These are phyloP conservation scores for Heteromurus nitidus DNA, from an alignment of 2,888 invertebrate genomes.

Conservation along the genomic window DNA sequence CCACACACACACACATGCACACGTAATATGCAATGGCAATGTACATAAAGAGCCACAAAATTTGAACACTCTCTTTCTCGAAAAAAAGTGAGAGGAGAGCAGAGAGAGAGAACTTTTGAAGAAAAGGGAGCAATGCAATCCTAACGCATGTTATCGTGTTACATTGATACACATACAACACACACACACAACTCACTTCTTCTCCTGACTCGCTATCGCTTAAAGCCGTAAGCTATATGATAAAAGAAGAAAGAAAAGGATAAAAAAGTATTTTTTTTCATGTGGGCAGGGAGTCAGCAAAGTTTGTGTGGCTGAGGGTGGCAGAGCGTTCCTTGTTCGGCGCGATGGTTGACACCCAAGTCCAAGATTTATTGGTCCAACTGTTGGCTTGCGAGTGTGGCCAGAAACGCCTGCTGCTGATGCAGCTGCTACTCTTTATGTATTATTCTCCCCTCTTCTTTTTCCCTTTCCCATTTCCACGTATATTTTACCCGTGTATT, in stretches of 20 bases:
- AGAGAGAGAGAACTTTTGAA: constrained; percentile 8
- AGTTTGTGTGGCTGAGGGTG: constrained; percentile 73
- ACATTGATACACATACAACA: constrained; percentile 14
- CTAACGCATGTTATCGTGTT: constrained; percentile 35
- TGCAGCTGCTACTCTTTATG: constrained; percentile 67
- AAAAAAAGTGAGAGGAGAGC: not conserved
- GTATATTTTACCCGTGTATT: too few species aligned
- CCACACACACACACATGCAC: too few species aligned
- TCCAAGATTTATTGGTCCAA: constrained; percentile 74
- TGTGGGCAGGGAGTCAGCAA: constrained; percentile 65
- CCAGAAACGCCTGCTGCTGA: constrained; percentile 73
- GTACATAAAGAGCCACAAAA: too few species aligned
- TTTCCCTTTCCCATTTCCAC: constrained; percentile 60
- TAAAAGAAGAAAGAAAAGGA: constrained; percentile 28
- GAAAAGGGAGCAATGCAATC: constrained; percentile 34
- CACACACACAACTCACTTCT: not conserved
- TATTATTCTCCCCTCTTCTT: constrained; percentile 57
- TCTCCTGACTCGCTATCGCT: not conserved
- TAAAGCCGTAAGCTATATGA: constrained; percentile 49
- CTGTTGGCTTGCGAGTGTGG: constrained; percentile 72
- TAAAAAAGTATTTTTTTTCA: constrained; percentile 61
- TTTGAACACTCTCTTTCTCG: not conserved
- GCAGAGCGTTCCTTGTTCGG: constrained; percentile 73
- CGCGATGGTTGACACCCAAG: constrained; percentile 74
- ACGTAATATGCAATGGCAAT: too few species aligned